phyloP scores from a whole-genome alignment of 2,797 vertebrate species.

The Choloepus didactylus region DNA sequence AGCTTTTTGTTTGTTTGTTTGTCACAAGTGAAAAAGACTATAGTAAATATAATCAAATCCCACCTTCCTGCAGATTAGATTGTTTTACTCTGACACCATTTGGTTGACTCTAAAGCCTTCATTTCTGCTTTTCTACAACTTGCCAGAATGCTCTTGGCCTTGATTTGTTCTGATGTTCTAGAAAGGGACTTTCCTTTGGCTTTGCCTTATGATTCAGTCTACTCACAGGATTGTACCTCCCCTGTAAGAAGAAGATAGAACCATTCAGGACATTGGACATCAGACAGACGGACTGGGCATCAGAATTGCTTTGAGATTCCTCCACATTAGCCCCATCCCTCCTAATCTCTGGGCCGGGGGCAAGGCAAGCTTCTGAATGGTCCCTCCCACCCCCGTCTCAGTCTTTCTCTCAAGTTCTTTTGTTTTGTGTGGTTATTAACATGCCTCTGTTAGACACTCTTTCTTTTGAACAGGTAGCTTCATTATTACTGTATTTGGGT shows the following conservation, averaged over 20 bases:
- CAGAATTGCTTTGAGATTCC: not conserved
- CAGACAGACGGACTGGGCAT: not conserved
- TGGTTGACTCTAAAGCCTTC: not conserved
- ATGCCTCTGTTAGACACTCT: not conserved
- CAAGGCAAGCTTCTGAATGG: not conserved
- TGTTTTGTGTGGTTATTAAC: not conserved
- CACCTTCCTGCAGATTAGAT: not conserved
- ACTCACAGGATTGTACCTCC: not conserved
- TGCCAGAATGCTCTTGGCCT: not conserved
- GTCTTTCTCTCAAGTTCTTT: not conserved
- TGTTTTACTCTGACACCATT: not conserved
- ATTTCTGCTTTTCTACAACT: not conserved
- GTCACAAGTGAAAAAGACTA: not conserved
- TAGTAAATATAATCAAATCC: not conserved
- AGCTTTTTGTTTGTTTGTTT: not conserved
- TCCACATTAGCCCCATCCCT: not conserved
- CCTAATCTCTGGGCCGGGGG: not conserved
- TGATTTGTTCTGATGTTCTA: not conserved
- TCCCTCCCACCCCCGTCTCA: not conserved
- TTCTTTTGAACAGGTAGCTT: conserved; percentile 7
- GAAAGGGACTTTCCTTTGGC: not conserved
- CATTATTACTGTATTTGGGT: not conserved
- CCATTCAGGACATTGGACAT: not conserved
- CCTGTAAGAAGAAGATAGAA: not conserved
- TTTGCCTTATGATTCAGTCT: conserved; percentile 20